Conservation (phyloP, 2,888 invertebrate genomes). For the Phorcus lineatus region DNA sequence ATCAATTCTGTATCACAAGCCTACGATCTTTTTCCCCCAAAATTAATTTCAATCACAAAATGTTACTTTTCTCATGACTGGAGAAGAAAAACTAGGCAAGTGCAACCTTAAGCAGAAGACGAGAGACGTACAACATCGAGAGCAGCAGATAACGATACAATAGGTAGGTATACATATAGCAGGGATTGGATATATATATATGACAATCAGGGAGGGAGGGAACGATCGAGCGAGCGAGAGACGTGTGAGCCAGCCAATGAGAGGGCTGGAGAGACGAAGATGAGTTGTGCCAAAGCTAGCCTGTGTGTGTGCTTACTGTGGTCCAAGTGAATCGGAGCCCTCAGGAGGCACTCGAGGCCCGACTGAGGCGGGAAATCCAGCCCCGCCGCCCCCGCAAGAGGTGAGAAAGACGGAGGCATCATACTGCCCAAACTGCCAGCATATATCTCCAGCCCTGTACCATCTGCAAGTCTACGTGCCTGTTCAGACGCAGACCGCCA, state of each 20-base stretch:
- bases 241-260: no score
- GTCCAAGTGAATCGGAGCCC: slow-evolving; percentile 32
- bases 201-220: not conserved
- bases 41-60: no score
- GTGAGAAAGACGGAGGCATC: slow-evolving; percentile 33
- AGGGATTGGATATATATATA: no score
- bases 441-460: slow-evolving; percentile 35
- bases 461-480: slow-evolving; percentile 44
- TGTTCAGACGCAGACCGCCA: slow-evolving; percentile 64
- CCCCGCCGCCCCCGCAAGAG: slow-evolving; percentile 29
- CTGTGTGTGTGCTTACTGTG: slow-evolving; percentile 35
- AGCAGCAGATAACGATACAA: not conserved
- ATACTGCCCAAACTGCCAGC: slow-evolving; percentile 33
- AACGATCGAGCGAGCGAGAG: not conserved
- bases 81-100: not conserved
- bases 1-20: no score
- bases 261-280: no score
- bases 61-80: not conserved
- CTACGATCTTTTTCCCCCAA: no score
- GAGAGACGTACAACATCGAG: not conserved
- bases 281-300: not conserved
- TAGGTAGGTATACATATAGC: no score
- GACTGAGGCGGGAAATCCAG: slow-evolving; percentile 18
- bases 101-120: not conserved
- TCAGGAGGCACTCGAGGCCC: slow-evolving; percentile 37